Evolutionary conservation across 2,797 vertebrate species (phyloP).

Genomic region (Hypotaenidia philippensis): DNA sequence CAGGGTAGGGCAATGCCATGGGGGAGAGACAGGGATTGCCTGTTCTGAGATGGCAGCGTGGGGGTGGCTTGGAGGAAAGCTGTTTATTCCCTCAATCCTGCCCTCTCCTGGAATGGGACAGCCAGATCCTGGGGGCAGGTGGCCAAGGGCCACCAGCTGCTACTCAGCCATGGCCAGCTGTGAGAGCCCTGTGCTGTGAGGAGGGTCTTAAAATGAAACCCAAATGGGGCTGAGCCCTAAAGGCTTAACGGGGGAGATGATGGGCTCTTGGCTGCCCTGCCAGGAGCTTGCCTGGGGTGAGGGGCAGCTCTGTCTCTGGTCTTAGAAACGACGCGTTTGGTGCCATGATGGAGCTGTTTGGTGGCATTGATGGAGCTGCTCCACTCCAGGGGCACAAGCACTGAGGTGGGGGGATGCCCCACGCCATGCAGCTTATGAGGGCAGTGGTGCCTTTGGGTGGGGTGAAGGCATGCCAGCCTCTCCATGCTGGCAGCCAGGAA

Average conservation of each 20-base stretch:
- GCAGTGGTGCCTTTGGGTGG: rapidly evolving
- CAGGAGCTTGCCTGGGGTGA: rapidly evolving
- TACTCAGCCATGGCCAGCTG: not conserved
- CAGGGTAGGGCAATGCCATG: not conserved
- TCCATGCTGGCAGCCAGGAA: not conserved
- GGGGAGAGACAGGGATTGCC: rapidly evolving
- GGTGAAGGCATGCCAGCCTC: not conserved
- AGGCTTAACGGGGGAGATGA: not conserved
- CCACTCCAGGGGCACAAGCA: rapidly evolving
- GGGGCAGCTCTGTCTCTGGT: not conserved
- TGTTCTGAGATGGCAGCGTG: not conserved
- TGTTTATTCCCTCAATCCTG: not conserved
- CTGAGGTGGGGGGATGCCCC: not conserved
- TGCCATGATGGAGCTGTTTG: rapidly evolving
- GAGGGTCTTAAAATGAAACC: not conserved
- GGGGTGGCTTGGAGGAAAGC: not conserved
- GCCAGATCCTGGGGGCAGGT: not conserved
- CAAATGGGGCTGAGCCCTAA: not conserved
- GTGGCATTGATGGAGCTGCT: not conserved
- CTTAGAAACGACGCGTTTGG: not conserved
- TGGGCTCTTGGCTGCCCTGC: not conserved
- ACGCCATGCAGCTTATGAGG: rapidly evolving
- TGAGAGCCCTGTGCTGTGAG: not conserved
- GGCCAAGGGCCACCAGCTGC: not conserved
- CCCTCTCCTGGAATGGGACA: not conserved